Conservation (phyloP, 1,140 invertebrate species). For the Hyles vespertilio region DNA sequence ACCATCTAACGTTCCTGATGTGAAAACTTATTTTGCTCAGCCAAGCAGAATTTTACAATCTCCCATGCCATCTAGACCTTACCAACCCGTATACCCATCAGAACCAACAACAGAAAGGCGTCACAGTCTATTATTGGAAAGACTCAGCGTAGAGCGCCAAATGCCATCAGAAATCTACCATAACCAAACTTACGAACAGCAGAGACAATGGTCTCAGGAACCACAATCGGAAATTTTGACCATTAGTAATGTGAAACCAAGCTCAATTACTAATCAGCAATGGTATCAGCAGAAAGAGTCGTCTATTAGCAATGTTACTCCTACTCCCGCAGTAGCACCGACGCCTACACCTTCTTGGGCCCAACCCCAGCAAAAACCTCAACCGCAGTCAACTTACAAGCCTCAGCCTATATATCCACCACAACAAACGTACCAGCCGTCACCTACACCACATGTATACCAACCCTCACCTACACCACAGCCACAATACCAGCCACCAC, state of each 20-base stretch:
- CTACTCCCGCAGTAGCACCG: slow-evolving; percentile 20
- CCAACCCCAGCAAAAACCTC: slow-evolving; percentile 34
- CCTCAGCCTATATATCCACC: slow-evolving; percentile 23
- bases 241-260: slow-evolving; percentile 65
- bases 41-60: slow-evolving; percentile 38
- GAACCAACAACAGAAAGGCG: slow-evolving; percentile 55
- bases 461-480: slow-evolving; percentile 14
- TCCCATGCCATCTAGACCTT: slow-evolving; percentile 44
- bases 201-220: slow-evolving; percentile 52
- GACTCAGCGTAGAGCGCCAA: slow-evolving; percentile 61
- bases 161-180: slow-evolving; percentile 54
- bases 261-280: slow-evolving; percentile 59
- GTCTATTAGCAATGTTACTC: slow-evolving; percentile 40
- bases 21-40: slow-evolving; percentile 52
- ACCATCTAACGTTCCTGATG: slow-evolving; percentile 45
- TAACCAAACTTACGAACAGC: slow-evolving; percentile 44
- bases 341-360: slow-evolving; percentile 26
- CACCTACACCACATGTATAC: slow-evolving; percentile 27
- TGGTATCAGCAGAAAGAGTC: slow-evolving; percentile 63
- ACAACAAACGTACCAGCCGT: slow-evolving; percentile 20
- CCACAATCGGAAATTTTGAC: slow-evolving; percentile 61
- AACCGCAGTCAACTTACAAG: slow-evolving; percentile 26
- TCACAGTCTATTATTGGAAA: slow-evolving; percentile 60
- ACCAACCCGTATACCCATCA: slow-evolving; percentile 46
- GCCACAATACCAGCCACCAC: slow-evolving; percentile 12